These are phyloP conservation scores for Sisyra terminalis DNA, from an alignment of 2,888 invertebrate species.

Conservation along the genomic window DNA sequence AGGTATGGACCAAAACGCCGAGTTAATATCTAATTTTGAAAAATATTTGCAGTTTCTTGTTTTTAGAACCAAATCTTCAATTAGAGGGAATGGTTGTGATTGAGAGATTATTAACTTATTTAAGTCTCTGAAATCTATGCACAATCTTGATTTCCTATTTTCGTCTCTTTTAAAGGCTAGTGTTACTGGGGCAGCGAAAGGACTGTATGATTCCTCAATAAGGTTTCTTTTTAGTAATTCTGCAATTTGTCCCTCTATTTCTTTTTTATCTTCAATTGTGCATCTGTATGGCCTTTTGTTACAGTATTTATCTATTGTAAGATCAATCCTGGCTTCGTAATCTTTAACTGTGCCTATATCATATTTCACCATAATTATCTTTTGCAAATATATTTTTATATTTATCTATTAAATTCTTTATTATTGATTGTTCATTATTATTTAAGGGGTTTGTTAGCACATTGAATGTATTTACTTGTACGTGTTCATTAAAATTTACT, in stretches of 20 bases:
- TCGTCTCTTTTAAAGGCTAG: conserved; percentile 16
- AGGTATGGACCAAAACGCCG: conserved; percentile 17
- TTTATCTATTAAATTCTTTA: conserved; percentile 2
- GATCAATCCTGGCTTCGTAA: conserved; percentile 5
- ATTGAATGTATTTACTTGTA: not conserved
- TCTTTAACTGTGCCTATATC: conserved; percentile 3
- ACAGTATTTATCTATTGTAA: too few relatives aligned
- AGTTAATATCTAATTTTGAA: conserved; percentile 19
- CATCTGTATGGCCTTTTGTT: too few relatives aligned
- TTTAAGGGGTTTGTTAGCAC: not conserved
- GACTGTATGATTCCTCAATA: conserved; percentile 13
- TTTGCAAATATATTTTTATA: conserved; percentile 5
- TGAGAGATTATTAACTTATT: conserved; percentile 18
- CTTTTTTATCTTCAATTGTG: too few relatives aligned
- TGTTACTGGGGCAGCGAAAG: conserved; percentile 16
- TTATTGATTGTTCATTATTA: not conserved
- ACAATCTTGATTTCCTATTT: conserved; percentile 16
- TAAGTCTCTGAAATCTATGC: conserved; percentile 18
- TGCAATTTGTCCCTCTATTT: conserved; percentile 13
- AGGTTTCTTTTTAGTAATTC: conserved; percentile 13
- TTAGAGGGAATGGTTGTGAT: conserved; percentile 19
- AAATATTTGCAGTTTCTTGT: conserved; percentile 19
- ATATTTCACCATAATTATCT: conserved; percentile 6
- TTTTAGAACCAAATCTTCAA: conserved; percentile 18
- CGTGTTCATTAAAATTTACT: conserved; percentile 6